Evolutionary conservation across 2,113 vertebrate species (phyloP).

Genomic region (Siniperca knerii): DNA sequence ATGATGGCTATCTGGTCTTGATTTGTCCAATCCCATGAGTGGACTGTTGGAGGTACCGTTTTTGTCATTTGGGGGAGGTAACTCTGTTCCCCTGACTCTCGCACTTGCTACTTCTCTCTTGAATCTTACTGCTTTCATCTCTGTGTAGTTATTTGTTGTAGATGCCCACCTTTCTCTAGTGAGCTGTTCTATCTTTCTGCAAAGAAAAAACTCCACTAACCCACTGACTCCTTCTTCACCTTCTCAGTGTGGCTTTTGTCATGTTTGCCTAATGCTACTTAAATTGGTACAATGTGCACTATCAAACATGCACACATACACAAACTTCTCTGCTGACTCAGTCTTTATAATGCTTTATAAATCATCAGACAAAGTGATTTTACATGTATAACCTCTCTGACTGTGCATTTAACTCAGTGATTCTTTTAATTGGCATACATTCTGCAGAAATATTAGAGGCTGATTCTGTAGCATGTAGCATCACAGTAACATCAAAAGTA

Average conservation of each 20-base stretch:
- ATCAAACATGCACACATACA: conserved; percentile 2
- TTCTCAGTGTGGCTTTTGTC: conserved; percentile 68
- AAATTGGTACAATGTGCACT: conserved; percentile 32
- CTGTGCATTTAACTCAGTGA: neutral
- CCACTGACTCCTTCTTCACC: conserved; percentile 56
- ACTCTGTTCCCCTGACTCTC: conserved; percentile 57
- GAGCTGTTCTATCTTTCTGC: conserved; percentile 23
- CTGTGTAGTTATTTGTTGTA: conserved; percentile 64
- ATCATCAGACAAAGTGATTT: conserved; percentile 4
- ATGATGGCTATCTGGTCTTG: conserved; percentile 63
- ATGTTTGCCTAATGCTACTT: conserved; percentile 50
- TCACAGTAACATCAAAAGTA: neutral
- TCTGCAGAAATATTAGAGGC: neutral
- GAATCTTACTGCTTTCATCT: conserved; percentile 52
- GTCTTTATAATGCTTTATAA: neutral
- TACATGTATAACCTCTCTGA: conserved; percentile 15
- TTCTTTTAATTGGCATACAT: neutral
- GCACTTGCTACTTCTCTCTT: conserved; percentile 54
- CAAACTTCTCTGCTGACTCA: neutral
- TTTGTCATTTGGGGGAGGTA: conserved; percentile 67
- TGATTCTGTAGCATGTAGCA: neutral
- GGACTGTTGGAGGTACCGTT: conserved; percentile 72
- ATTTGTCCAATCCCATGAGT: conserved; percentile 55
- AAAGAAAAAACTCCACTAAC: conserved; percentile 56
- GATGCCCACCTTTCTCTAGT: conserved; percentile 45